These are phyloP conservation scores for Vandiemenella viatica DNA, from an alignment of 2,888 invertebrate species.

Conservation along the genomic window DNA sequence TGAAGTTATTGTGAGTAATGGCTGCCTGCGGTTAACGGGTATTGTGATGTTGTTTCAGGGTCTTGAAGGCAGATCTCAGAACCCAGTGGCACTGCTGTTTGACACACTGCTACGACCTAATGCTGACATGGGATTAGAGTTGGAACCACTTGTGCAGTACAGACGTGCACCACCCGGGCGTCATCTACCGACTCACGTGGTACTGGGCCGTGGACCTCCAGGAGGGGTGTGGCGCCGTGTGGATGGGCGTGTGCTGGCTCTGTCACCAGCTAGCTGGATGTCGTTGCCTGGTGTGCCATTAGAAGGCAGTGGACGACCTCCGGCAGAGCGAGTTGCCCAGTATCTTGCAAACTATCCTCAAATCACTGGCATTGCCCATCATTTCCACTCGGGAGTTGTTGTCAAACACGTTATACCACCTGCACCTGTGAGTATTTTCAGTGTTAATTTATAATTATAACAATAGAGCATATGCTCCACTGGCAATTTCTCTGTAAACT, in stretches of 20 bases:
- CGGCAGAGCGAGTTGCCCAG: too few species aligned
- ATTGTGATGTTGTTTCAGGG: constrained; percentile 34
- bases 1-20: too few species aligned
- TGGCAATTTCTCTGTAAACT: too few species aligned
- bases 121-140: constrained; percentile 65
- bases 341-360: too few species aligned
- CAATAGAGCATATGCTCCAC: too few species aligned
- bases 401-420: too few species aligned
- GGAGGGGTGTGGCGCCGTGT: constrained; percentile 85
- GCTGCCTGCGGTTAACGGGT: not conserved
- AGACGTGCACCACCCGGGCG: constrained; percentile 41
- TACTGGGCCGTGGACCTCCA: constrained; percentile 68
- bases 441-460: too few species aligned
- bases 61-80: constrained; percentile 66
- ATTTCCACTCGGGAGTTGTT: too few species aligned
- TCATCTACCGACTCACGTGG: constrained; percentile 64
- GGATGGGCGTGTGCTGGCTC: constrained; percentile 63
- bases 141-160: constrained; percentile 64
- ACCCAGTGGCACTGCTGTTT: constrained; percentile 65
- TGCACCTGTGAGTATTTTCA: too few species aligned
- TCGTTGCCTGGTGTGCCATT: constrained; percentile 52
- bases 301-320: too few species aligned
- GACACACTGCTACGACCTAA: constrained; percentile 73
- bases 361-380: too few species aligned
- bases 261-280: constrained; percentile 76